Conservation (phyloP, 2,797 vertebrate species). For the Threskiornis aethiopicus region DNA sequence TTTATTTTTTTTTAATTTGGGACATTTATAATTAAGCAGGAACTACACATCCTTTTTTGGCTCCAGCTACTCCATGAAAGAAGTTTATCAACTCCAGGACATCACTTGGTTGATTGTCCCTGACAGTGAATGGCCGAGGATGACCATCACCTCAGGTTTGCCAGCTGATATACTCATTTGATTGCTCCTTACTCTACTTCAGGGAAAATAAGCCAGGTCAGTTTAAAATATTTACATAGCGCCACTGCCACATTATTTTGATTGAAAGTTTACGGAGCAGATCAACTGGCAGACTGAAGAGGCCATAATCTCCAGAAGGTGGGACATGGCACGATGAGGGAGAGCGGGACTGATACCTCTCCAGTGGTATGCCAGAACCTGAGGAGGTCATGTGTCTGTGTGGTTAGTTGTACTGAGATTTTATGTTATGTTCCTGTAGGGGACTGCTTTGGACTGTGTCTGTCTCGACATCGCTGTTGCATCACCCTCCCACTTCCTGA, state of each 20-base stretch:
- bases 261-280: not conserved
- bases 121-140: not conserved
- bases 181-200: not conserved
- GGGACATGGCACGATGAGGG: not conserved
- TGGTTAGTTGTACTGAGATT: not conserved
- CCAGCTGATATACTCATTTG: not conserved
- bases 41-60: not conserved
- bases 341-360: not conserved
- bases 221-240: not conserved
- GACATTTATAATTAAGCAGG: not conserved
- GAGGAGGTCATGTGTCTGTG: not conserved
- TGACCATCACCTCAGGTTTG: not conserved
- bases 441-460: too few relatives aligned
- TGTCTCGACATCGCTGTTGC: too few relatives aligned
- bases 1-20: not conserved
- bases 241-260: not conserved
- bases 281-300: not conserved
- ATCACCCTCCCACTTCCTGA: too few relatives aligned
- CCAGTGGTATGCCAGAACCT: not conserved
- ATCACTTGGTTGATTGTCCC: not conserved
- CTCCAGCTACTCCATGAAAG: not conserved
- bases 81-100: not conserved
- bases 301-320: not conserved
- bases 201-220: not conserved
- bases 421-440: not conserved